Evolutionary conservation across 2,888 invertebrate species (phyloP).

Genomic region (Dioctria linearis): DNA sequence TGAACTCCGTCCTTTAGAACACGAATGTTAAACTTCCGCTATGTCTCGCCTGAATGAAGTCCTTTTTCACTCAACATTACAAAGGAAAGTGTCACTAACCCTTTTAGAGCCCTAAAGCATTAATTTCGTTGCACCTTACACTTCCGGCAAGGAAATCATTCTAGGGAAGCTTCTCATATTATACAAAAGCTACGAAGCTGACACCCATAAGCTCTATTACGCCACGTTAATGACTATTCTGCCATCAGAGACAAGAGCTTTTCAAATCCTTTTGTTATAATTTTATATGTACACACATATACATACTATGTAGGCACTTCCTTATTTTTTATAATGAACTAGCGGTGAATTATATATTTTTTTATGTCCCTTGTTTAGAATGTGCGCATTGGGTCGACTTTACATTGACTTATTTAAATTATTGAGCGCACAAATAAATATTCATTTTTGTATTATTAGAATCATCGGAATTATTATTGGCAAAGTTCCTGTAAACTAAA

Average conservation of each 20-base stretch:
- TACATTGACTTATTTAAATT: background rate
- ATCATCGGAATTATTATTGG: too few species aligned
- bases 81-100: conserved; percentile 43
- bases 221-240: background rate
- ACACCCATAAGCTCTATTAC: conserved; percentile 2
- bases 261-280: background rate
- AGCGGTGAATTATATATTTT: too few species aligned
- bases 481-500: too few species aligned
- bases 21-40: conserved; percentile 23
- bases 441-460: too few species aligned
- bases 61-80: conserved; percentile 6
- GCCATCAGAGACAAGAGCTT: background rate
- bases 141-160: conserved; percentile 39
- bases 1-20: background rate
- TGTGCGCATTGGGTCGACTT: background rate
- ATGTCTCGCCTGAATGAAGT: conserved; percentile 15
- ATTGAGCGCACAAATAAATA: too few species aligned
- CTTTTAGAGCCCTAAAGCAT: background rate
- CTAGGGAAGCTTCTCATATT: background rate
- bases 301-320: background rate
- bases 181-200: background rate
- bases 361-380: background rate
- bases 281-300: too few species aligned
- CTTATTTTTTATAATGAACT: background rate
- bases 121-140: conserved; percentile 40